These are phyloP conservation scores for Blomia tropicalis DNA, from an alignment of 2,888 invertebrate genomes.

Conservation along the genomic window DNA sequence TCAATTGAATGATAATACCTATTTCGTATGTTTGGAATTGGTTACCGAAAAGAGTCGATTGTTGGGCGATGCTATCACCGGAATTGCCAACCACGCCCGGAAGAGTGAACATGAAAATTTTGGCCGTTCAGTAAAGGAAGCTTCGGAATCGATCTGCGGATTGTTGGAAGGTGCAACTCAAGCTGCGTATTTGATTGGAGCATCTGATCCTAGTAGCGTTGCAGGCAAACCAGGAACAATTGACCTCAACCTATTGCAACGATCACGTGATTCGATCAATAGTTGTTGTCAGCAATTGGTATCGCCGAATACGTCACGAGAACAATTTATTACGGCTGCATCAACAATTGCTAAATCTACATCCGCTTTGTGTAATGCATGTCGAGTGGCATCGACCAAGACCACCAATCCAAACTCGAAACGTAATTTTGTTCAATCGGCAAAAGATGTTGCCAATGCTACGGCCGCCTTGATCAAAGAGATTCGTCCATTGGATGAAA, in stretches of 20 bases:
- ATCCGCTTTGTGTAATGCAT: slow-evolving; percentile 82
- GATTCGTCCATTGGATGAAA: slow-evolving; percentile 66
- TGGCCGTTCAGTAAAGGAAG: slow-evolving; percentile 61
- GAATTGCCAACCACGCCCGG: slow-evolving; percentile 81
- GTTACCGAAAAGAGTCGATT: slow-evolving; percentile 64
- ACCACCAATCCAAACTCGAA: slow-evolving; percentile 80
- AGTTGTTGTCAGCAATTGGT: slow-evolving; percentile 64
- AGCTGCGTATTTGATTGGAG: slow-evolving; percentile 82
- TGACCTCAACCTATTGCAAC: slow-evolving; percentile 67
- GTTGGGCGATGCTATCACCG: slow-evolving; percentile 61
- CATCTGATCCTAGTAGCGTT: slow-evolving; percentile 72
- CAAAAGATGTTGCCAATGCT: slow-evolving; percentile 89
- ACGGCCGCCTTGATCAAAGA: slow-evolving; percentile 85
- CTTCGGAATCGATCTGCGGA: slow-evolving; percentile 72
- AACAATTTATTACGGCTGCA: slow-evolving; percentile 71
- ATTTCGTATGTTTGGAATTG: slow-evolving; percentile 80
- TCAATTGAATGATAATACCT: slow-evolving; percentile 69
- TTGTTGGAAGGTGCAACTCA: slow-evolving; percentile 79
- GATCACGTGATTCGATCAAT: slow-evolving; percentile 76
- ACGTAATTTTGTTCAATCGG: slow-evolving; percentile 88
- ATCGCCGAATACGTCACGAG: slow-evolving; percentile 55
- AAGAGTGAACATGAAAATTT: slow-evolving; percentile 68
- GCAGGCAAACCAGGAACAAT: slow-evolving; percentile 75
- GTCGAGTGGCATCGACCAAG: slow-evolving; percentile 75
- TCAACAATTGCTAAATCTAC: slow-evolving; percentile 92